A percentile compares a stretch with the other conserved stretches of the same genome.
Evolutionary conservation across 2,113 vertebrate genomes (phyloP).

Genomic region (Megaleporinus macrocephalus): DNA sequence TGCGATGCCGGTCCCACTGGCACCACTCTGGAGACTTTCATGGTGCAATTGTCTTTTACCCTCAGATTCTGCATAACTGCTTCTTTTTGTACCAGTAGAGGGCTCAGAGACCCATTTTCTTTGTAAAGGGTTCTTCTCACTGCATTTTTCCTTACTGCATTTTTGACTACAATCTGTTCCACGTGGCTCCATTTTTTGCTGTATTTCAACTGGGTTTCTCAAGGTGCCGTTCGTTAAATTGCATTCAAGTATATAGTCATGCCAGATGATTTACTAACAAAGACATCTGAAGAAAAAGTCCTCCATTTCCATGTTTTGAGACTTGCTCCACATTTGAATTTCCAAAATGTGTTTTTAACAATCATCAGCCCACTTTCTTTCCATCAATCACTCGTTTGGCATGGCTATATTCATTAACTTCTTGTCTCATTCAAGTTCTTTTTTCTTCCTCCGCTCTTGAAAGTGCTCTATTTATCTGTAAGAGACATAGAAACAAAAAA

Average conservation of each 20-base stretch:
- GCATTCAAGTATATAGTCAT: conserved; percentile 76
- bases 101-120: conserved; percentile 93
- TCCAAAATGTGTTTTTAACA: conserved; percentile 49
- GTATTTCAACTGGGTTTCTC: conserved; percentile 39
- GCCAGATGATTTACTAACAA: conserved; percentile 77
- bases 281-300: conserved; percentile 77
- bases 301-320: conserved; percentile 71
- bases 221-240: conserved; percentile 64
- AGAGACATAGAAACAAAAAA: conserved; percentile 12
- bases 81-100: conserved; percentile 84
- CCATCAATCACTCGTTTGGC: conserved; percentile 58
- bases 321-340: conserved; percentile 57
- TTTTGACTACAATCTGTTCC: conserved; percentile 88
- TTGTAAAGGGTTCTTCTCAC: conserved; percentile 86
- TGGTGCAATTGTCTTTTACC: conserved; percentile 79
- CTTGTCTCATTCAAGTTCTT: conserved; percentile 24
- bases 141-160: conserved; percentile 87
- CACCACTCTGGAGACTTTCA: conserved; percentile 82
- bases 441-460: conserved; percentile 44
- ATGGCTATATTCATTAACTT: conserved; percentile 29
- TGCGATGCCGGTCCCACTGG: conserved; percentile 65
- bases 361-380: conserved; percentile 63
- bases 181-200: conserved; percentile 89
- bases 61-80: conserved; percentile 86
- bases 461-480: conserved; percentile 58